Evolutionary conservation across 2,888 invertebrate species (phyloP).

Genomic region (Griposia aprilina): DNA sequence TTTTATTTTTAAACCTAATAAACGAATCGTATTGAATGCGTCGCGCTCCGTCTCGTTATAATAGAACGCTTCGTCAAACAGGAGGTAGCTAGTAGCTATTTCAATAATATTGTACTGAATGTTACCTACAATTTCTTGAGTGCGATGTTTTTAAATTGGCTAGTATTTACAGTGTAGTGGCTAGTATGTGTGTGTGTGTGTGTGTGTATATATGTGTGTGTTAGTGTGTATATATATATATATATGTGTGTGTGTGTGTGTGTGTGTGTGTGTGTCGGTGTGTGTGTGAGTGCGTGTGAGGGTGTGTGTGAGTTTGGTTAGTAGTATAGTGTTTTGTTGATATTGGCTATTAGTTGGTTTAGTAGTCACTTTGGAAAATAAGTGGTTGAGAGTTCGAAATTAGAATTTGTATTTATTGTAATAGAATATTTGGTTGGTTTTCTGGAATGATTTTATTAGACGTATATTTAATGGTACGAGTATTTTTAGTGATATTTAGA

Average conservation of each 20-base stretch:
- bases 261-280: too few relatives aligned
- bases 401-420: neutral
- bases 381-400: neutral
- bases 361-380: neutral
- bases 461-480: too few relatives aligned
- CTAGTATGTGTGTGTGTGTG: too few relatives aligned
- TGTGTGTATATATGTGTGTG: too few relatives aligned
- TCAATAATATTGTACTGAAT: conserved; percentile 14
- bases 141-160: neutral
- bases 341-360: too few relatives aligned
- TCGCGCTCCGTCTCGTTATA: conserved; percentile 56
- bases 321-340: too few relatives aligned
- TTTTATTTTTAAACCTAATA: conserved; percentile 39
- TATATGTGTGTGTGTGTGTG: too few relatives aligned
- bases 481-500: too few relatives aligned
- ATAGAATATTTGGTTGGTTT: neutral
- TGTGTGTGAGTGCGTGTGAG: too few relatives aligned
- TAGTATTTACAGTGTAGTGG: neutral
- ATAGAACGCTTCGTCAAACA: conserved; percentile 49
- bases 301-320: too few relatives aligned
- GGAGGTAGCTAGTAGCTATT: conserved; percentile 4
- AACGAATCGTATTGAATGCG: conserved; percentile 28
- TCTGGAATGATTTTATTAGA: too few relatives aligned
- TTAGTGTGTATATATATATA: too few relatives aligned
- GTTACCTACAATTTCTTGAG: conserved; percentile 12